Evolutionary conservation across 2,888 invertebrate genomes (phyloP), one percentile per base, ranked within the genome.

Genomic region (Clunio marinus): DNA sequence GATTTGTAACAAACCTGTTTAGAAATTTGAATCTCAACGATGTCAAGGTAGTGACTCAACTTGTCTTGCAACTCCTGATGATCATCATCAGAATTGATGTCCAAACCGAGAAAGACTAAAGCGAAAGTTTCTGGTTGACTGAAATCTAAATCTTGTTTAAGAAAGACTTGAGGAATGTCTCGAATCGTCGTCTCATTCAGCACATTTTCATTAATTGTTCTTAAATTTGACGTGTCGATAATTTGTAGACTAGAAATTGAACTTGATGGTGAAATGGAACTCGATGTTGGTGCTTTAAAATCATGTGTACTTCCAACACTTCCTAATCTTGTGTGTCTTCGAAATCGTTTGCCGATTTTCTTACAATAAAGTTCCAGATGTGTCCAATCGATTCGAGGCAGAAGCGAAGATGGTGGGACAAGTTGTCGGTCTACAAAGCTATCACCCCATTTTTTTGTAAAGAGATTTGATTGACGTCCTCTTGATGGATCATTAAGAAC

Each of bases 401-500:
- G 80, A 77, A 90, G 87, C 0, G 88, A 86, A 73, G 91, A 91
- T 72, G 88, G 86, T 41, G 87, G 84, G 73, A 96, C 85, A 57
- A 87, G 84, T 25, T 84, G 82, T 74, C 90, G 88, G 71, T 96
- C 96, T 20, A 94, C 85, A 79, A 99, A 99, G 70, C 86, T 83
- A 74, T 96, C 96, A 55, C 99, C 98, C 98, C 98, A 99, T 70
- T 95, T 95, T 78, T 93, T 94, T 0, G 96, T 96, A 75, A 99
- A 96, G 75, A 99, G 94, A 78, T 96, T 87, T 71, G 84, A 85
- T 77, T 92, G 91, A 79, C 95, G 97, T 72, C 95, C 90, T 75
- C 89, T 87, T 71, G 89, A 88, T 0, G 97, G 97, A 79, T 98
- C 96, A 80, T 96, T 97, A 70, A 98, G 83, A 72, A 95, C 95